Evolutionary conservation across 2,888 invertebrate species (phyloP).

Genomic region (Cephus sareptanus): DNA sequence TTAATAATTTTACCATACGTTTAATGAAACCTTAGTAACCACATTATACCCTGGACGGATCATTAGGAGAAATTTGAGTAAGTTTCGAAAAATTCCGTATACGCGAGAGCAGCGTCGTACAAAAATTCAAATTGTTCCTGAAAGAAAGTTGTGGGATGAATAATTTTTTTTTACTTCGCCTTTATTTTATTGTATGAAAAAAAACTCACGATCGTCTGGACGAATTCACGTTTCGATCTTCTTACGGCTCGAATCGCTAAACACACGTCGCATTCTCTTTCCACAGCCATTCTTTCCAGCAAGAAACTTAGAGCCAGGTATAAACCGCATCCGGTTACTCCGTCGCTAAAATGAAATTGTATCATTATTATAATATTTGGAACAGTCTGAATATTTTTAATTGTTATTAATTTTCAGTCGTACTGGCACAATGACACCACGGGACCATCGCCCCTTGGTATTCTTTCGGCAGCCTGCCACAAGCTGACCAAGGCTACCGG

Average conservation of each 20-base stretch:
- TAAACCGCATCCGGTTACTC: constrained; percentile 66
- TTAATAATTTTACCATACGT: too few species aligned
- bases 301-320: constrained; percentile 66
- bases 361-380: too few species aligned
- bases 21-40: too few species aligned
- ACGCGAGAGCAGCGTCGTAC: constrained; percentile 59
- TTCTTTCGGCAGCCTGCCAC: constrained; percentile 57
- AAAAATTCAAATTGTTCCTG: constrained; percentile 63
- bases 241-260: constrained; percentile 66
- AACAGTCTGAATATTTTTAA: too few species aligned
- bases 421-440: constrained; percentile 65
- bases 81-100: constrained; percentile 54
- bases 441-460: constrained; percentile 52
- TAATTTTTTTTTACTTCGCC: too few species aligned
- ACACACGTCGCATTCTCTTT: constrained; percentile 68
- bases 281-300: constrained; percentile 67
- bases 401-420: constrained; percentile 29
- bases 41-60: not conserved
- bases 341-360: constrained; percentile 62
- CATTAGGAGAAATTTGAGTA: constrained; percentile 56
- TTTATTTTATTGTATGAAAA: too few species aligned
- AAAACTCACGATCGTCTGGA: constrained; percentile 52
- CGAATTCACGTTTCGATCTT: constrained; percentile 64
- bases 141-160: constrained; percentile 24
- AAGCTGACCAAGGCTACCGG: constrained; percentile 54